phyloP scores from a whole-genome alignment of 1,140 invertebrate species.

The Daktulosphaira vitifoliae region DNA sequence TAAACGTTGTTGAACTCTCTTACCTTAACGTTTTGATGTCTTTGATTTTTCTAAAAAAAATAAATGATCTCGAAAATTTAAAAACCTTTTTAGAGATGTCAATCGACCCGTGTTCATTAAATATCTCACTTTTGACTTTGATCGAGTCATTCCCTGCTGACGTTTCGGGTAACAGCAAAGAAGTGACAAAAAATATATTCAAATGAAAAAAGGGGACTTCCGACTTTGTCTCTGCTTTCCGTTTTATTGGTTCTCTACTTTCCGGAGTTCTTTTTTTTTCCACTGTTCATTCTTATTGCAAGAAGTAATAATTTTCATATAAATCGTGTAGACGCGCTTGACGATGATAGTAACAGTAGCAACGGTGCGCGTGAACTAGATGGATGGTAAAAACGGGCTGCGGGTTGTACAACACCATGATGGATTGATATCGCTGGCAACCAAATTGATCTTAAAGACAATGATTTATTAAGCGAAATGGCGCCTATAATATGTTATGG shows the following conservation, averaged over 20 bases:
- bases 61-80: too few relatives aligned
- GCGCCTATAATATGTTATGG: slow-evolving; percentile 30
- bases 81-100: too few relatives aligned
- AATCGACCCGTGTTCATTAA: not conserved
- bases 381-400: slow-evolving; percentile 26
- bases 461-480: slow-evolving; percentile 32
- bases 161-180: not conserved
- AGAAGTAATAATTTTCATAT: slow-evolving; percentile 22
- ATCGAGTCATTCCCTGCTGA: not conserved
- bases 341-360: not conserved
- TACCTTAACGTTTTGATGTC: too few relatives aligned
- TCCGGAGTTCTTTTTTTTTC: too few relatives aligned
- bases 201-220: too few relatives aligned
- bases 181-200: not conserved
- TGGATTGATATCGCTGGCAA: slow-evolving; percentile 30
- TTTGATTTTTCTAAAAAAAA: too few relatives aligned
- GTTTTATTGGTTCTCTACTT: too few relatives aligned
- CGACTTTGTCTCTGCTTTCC: too few relatives aligned
- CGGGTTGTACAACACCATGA: slow-evolving; percentile 14
- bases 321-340: not conserved
- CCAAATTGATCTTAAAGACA: slow-evolving; percentile 30
- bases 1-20: too few relatives aligned
- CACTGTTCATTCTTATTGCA: too few relatives aligned
- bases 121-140: slow-evolving; percentile 12
- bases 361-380: slow-evolving; percentile 8